Evolutionary conservation across 2,888 invertebrate genomes (phyloP), one percentile per base, ranked within the genome.

Genomic region (Lepas anatifera): DNA sequence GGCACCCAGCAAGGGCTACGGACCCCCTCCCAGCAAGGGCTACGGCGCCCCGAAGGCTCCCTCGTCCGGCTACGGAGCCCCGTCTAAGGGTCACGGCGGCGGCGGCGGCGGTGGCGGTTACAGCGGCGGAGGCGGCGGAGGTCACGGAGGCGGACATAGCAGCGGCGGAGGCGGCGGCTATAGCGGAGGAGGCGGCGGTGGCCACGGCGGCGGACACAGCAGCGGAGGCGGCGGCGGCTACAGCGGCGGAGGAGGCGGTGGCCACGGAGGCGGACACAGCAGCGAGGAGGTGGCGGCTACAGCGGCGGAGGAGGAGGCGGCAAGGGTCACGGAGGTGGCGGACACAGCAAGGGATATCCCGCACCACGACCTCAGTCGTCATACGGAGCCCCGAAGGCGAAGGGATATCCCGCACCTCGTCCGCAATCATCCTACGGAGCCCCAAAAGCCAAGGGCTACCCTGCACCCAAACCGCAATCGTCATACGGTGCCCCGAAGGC

Each of bases 341-440:
- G n/a, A n/a, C n/a, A n/a, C n/a, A n/a, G n/a, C n/a, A 70, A 69
- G 48, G 70, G 37, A 67, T 71, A 69, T 18, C 68, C 70, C 27
- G 48, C 46, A 39, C 39, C 68, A 32, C 39, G 27, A 13, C 39
- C 72, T 25, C 29, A 69, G n/a, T 67, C 68, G n/a, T 66, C 70
- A 64, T 70, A 72, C 35, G 72, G 70, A 48, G 69, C 70, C 43
- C 71, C 73, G 13, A 68, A 70, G 35, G 68, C 72, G 64, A 69
- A 69, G 66, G 52, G 8, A 72, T 70, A 67, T 69, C 69, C 70
- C 8, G 68, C 70, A 13, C 58, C 46, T 18, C 37, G 50, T 32
- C 69, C 71, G 16, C 39, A 29, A 11, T 48, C 66, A 18, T 37
- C 64, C 32, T 69, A 66, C 41, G 68, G 64, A 35, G 63, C 68